These are phyloP conservation scores for Glandiceps talaboti DNA, from an alignment of 53 echinoderm and acorn worm species.

Conservation along the genomic window DNA sequence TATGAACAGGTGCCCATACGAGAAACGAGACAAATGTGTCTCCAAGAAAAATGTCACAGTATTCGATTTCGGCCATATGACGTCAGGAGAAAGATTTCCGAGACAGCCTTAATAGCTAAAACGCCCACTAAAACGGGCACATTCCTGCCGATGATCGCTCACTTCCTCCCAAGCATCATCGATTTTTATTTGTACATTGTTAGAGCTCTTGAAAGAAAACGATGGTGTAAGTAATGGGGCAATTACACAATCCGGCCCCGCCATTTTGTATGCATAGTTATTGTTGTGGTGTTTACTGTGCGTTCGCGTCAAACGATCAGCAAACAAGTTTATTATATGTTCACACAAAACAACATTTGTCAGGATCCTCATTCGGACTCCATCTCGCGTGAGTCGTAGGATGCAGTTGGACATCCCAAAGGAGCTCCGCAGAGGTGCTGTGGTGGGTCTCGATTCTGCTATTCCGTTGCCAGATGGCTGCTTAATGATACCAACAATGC, in stretches of 20 bases:
- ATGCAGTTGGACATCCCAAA: not conserved
- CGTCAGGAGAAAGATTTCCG: too few species aligned
- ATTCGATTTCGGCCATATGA: not conserved
- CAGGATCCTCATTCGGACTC: not conserved
- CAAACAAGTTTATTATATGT: not conserved
- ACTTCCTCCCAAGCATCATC: not conserved
- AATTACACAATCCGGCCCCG: not conserved
- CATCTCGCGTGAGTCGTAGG: not conserved
- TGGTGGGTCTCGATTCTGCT: not conserved
- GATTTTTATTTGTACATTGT: not conserved
- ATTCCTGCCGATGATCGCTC: not conserved
- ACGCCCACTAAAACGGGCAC: too few species aligned
- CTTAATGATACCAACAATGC: slow-evolving; percentile 1
- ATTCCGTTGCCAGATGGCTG: not conserved
- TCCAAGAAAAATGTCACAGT: not conserved
- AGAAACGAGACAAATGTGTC: not conserved
- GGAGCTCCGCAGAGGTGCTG: not conserved
- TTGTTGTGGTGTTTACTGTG: not conserved
- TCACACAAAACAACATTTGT: not conserved
- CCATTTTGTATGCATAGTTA: not conserved
- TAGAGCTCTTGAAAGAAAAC: not conserved
- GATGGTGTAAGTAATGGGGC: not conserved
- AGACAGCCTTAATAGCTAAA: too few species aligned
- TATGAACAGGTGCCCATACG: not conserved
- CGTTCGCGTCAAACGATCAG: not conserved